Conservation (phyloP, 2,113 vertebrate genomes). For the Rana temporaria region DNA sequence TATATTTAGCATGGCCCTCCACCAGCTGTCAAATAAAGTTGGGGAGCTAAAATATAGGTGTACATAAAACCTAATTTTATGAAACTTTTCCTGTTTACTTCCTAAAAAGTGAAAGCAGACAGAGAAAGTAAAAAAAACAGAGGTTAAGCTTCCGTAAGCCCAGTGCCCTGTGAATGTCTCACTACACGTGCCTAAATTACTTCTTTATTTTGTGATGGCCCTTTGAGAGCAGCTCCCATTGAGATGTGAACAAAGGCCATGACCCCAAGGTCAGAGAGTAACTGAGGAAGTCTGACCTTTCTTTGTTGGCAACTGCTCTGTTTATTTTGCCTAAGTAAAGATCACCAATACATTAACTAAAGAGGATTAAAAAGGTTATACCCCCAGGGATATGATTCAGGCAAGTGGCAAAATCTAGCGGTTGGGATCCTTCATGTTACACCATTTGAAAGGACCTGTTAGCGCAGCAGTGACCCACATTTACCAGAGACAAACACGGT, state of each 20-base stretch:
- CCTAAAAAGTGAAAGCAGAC: too few relatives aligned
- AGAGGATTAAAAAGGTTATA: constrained; percentile 85
- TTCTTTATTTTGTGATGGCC: constrained; percentile 85
- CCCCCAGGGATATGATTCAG: constrained; percentile 80
- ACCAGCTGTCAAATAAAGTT: too few relatives aligned
- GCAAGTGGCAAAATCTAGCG: constrained; percentile 68
- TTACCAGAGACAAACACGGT: not conserved
- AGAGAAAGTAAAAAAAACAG: not conserved
- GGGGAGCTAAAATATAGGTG: too few relatives aligned
- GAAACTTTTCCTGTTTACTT: too few relatives aligned
- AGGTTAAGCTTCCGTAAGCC: constrained; percentile 59
- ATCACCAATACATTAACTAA: constrained; percentile 92
- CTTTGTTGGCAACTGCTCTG: constrained; percentile 80
- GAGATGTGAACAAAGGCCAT: constrained; percentile 84
- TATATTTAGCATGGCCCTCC: too few relatives aligned
- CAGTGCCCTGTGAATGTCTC: constrained; percentile 65
- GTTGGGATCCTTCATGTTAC: not conserved
- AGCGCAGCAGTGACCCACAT: not conserved
- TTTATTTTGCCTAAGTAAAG: constrained; percentile 95
- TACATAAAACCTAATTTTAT: too few relatives aligned
- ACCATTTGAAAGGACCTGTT: not conserved
- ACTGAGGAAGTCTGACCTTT: constrained; percentile 82
- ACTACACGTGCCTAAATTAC: constrained; percentile 89
- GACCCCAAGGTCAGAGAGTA: constrained; percentile 87
- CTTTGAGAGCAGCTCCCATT: constrained; percentile 85